Conservation (phyloP, 1,140 invertebrate species). For the Orius insidiosus region DNA sequence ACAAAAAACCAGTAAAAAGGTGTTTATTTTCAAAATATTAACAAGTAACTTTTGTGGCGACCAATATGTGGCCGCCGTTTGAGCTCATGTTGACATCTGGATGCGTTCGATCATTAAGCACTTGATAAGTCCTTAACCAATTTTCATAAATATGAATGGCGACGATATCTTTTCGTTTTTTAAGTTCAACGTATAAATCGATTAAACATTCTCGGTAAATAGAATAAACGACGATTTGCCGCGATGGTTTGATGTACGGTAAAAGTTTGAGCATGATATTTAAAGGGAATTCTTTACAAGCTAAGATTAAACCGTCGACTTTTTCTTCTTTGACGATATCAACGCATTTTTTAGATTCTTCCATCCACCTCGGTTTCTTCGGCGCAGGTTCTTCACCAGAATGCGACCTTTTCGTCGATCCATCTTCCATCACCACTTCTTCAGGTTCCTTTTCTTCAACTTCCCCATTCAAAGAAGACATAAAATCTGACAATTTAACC, state of each 20-base stretch:
- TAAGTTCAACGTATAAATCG: conserved; percentile 60
- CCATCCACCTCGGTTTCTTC: conserved; percentile 43
- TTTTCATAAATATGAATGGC: conserved; percentile 64
- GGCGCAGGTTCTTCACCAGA: conserved; percentile 11
- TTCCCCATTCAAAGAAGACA: neutral
- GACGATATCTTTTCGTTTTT: conserved; percentile 44
- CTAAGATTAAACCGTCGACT: conserved; percentile 63
- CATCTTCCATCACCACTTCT: neutral
- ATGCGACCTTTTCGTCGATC: neutral
- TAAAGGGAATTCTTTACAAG: conserved; percentile 66
- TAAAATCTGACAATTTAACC: conserved; percentile 39
- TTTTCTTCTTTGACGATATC: conserved; percentile 33
- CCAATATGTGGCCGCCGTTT: conserved; percentile 35
- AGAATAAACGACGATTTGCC: conserved; percentile 72
- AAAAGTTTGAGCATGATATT: conserved; percentile 58
- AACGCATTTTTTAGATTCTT: conserved; percentile 40
- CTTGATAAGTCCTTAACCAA: conserved; percentile 79
- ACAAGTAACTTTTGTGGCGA: conserved; percentile 8
- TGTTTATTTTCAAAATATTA: too few relatives aligned
- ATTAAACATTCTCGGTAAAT: conserved; percentile 60
- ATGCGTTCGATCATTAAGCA: conserved; percentile 67
- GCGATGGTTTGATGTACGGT: conserved; percentile 51
- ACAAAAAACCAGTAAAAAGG: too few relatives aligned
- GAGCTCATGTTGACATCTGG: conserved; percentile 65
- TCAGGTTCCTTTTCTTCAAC: neutral